A percentile compares a stretch with the other conserved stretches of the same genome.
These are phyloP conservation scores for Pectinophora gossypiella DNA, from an alignment of 1,140 invertebrate species.

Conservation along the genomic window DNA sequence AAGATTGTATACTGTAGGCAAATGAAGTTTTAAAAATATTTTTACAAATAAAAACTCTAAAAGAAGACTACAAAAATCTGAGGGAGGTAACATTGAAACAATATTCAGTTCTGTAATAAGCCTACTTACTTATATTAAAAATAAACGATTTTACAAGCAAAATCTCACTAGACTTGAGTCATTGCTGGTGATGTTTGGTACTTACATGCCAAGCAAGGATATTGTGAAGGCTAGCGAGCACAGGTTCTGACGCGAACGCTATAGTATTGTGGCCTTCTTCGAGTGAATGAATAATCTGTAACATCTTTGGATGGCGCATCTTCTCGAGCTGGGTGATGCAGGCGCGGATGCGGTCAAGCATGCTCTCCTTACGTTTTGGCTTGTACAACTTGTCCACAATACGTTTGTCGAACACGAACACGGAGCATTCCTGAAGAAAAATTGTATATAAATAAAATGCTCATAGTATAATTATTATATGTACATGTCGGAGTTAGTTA, in stretches of 20 bases:
- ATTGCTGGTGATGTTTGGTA: no score
- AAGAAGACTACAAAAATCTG: no score
- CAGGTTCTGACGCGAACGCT: conserved; percentile 94
- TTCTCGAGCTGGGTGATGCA: conserved; percentile 89
- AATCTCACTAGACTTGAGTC: no score
- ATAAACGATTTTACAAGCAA: no score
- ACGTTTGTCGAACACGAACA: conserved; percentile 97
- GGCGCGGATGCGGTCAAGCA: conserved; percentile 91
- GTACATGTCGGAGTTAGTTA: no score
- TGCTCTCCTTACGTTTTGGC: conserved; percentile 92
- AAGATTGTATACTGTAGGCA: no score
- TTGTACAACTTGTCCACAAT: conserved; percentile 96
- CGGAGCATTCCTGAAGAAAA: conserved; percentile 91
- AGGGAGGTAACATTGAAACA: no score
- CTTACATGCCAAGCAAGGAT: conserved; percentile 85
- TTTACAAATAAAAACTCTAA: no score
- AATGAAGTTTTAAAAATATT: no score
- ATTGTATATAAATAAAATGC: background rate
- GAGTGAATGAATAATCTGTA: conserved; percentile 84
- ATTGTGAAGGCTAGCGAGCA: conserved; percentile 91
- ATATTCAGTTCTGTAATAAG: no score
- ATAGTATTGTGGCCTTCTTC: conserved; percentile 91
- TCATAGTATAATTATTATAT: no score
- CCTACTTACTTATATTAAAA: no score
- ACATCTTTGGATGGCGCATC: conserved; percentile 90